Evolutionary conservation across 2,113 vertebrate genomes (phyloP).

Genomic region (Sapajus apella): DNA sequence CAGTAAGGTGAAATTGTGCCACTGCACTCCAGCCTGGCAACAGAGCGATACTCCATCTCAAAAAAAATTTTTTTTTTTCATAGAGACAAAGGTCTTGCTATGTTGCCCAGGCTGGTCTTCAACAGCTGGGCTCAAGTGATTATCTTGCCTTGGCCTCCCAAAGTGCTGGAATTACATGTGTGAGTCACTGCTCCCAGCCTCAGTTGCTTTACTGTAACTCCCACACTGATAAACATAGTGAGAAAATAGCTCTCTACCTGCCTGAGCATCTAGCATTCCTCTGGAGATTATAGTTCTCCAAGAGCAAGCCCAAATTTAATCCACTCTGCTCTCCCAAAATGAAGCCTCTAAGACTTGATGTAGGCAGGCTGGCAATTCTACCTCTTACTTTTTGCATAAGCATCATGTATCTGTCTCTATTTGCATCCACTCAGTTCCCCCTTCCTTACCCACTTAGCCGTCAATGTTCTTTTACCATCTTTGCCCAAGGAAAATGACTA

Average conservation of each 20-base stretch:
- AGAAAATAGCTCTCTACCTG: background rate
- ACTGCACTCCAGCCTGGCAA: too few species aligned
- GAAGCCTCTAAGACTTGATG: background rate
- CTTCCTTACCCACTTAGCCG: background rate
- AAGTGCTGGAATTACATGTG: too few species aligned
- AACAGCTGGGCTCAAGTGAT: too few species aligned
- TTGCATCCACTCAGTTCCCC: background rate
- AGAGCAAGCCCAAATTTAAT: background rate
- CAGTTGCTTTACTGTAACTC: background rate
- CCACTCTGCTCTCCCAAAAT: background rate
- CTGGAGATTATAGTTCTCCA: background rate
- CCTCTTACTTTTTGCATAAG: background rate
- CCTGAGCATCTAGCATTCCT: background rate
- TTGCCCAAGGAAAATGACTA: slow-evolving; percentile 47
- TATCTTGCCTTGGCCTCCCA: too few species aligned
- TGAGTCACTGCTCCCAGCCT: too few species aligned
- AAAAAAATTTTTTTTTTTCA: too few species aligned
- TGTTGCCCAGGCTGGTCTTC: too few species aligned
- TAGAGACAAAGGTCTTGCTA: too few species aligned
- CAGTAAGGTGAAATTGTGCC: too few species aligned
- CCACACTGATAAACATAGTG: background rate
- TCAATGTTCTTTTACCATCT: slow-evolving; percentile 26
- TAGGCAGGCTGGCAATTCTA: background rate
- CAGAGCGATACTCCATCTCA: too few species aligned
- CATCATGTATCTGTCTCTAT: background rate